A percentile compares a stretch with the other conserved stretches of the same genome.
These are phyloP conservation scores for Temnothorax nylanderi DNA, from an alignment of 1,140 invertebrate genomes.

Conservation along the genomic window DNA sequence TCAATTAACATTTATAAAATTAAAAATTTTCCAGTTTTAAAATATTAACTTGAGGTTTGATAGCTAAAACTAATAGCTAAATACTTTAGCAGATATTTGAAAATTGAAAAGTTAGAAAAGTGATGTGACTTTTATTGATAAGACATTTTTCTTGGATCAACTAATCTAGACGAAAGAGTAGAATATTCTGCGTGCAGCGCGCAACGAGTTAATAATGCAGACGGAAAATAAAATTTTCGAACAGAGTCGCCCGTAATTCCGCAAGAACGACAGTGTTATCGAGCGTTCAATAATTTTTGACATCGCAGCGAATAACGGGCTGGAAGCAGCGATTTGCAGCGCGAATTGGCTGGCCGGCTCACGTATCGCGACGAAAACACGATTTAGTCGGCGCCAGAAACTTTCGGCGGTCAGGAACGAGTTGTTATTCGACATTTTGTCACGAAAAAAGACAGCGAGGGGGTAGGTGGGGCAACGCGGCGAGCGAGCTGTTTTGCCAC, in stretches of 20 bases:
- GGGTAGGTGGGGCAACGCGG: neutral
- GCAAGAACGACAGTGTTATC: neutral
- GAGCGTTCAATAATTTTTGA: constrained; percentile 29
- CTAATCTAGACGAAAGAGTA: neutral
- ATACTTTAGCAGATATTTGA: neutral
- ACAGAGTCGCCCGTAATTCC: neutral
- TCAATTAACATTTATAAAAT: neutral
- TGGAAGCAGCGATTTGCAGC: neutral
- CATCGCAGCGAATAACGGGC: constrained; percentile 7
- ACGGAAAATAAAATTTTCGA: neutral
- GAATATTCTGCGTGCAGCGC: neutral
- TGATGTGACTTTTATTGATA: neutral
- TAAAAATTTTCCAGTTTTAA: neutral
- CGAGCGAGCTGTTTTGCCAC: constrained; percentile 46
- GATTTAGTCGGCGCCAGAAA: constrained; percentile 69
- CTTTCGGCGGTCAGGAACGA: constrained; percentile 45
- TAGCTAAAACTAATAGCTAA: neutral
- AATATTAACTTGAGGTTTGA: neutral
- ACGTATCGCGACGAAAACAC: constrained; percentile 64
- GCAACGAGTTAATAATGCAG: neutral
- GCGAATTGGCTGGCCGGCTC: constrained; percentile 36
- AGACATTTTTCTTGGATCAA: no score
- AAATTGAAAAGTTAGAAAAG: neutral
- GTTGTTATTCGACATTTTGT: constrained; percentile 46
- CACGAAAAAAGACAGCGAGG: constrained; percentile 24